Evolutionary conservation across 2,113 vertebrate genomes (phyloP).

Genomic region (Reinhardtius hippoglossoides): DNA sequence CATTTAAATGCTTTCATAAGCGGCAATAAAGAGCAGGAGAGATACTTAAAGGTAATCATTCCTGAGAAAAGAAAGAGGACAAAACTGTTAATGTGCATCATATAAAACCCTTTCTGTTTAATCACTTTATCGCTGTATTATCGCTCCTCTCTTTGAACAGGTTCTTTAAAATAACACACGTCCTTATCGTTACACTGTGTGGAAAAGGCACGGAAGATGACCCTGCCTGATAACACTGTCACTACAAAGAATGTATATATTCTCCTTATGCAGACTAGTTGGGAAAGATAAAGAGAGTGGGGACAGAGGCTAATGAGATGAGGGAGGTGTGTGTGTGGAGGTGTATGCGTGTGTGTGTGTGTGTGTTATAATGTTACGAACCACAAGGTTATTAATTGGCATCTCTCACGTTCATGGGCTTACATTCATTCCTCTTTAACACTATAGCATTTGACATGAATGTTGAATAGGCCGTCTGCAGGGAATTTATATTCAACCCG

Average conservation of each 20-base stretch:
- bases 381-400: conserved; percentile 73
- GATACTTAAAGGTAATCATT: conserved; percentile 72
- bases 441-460: conserved; percentile 49
- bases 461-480: conserved; percentile 51
- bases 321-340: conserved; percentile 30
- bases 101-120: conserved; percentile 73
- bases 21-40: conserved; percentile 58
- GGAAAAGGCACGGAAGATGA: conserved; percentile 69
- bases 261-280: conserved; percentile 69
- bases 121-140: conserved; percentile 73
- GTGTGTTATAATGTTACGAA: conserved; percentile 54
- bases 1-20: conserved; percentile 68
- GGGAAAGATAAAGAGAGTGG: conserved; percentile 70
- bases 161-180: conserved; percentile 74
- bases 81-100: conserved; percentile 76
- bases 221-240: conserved; percentile 69
- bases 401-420: conserved; percentile 54
- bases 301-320: conserved; percentile 78
- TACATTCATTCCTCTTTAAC: conserved; percentile 57
- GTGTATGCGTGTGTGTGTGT: conserved; percentile 11
- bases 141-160: conserved; percentile 70
- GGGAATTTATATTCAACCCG: conserved; percentile 52
- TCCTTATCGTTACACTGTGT: conserved; percentile 66
- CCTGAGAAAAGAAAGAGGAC: conserved; percentile 65
- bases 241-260: conserved; percentile 77